These are phyloP conservation scores for Argynnis bischoffii DNA, from an alignment of 2,888 invertebrate species.

Conservation along the genomic window DNA sequence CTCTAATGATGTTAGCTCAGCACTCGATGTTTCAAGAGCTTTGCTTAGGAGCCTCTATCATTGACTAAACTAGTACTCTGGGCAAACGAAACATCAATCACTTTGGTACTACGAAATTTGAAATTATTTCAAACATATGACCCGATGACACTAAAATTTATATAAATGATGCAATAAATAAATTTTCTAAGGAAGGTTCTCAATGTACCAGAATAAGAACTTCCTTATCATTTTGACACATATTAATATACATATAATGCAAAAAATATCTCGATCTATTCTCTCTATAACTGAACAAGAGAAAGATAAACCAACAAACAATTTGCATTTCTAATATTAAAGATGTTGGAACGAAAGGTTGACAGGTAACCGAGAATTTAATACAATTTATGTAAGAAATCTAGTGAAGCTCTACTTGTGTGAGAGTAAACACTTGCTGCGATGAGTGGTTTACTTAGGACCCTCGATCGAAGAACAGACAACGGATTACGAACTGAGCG, in stretches of 20 bases:
- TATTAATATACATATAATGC: too few relatives aligned
- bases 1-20: constrained; percentile 19
- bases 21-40: constrained; percentile 11
- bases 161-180: neutral
- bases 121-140: neutral
- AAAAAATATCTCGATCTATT: too few relatives aligned
- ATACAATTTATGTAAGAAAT: constrained; percentile 60
- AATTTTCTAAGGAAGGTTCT: neutral
- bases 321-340: too few relatives aligned
- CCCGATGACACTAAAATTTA: neutral
- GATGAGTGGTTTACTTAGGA: constrained; percentile 71
- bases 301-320: too few relatives aligned
- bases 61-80: constrained; percentile 4
- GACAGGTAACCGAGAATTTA: constrained; percentile 22
- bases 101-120: neutral
- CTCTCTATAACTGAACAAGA: too few relatives aligned
- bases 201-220: neutral
- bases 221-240: neutral
- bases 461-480: constrained; percentile 58
- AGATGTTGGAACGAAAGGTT: neutral
- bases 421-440: constrained; percentile 59
- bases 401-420: constrained; percentile 55
- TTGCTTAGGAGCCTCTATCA: constrained; percentile 12
- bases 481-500: constrained; percentile 55
- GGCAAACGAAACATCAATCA: constrained; percentile 7